Evolutionary conservation across 1,140 invertebrate species (phyloP), one percentile per base, ranked within the genome.

Genomic region (Ceratitis capitata): DNA sequence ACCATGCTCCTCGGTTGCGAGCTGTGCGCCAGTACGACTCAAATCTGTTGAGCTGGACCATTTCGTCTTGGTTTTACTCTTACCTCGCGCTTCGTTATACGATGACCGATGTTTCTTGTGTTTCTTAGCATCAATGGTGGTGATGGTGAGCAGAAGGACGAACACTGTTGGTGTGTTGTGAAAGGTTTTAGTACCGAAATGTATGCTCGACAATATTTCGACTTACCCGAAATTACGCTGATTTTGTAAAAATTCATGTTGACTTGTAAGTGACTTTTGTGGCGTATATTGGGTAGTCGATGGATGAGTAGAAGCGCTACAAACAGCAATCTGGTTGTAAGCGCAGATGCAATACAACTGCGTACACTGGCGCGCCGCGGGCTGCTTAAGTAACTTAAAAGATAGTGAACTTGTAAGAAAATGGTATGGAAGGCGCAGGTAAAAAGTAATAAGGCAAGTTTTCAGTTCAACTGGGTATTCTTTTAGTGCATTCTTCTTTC

Each of bases 1-100:
- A n/a, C 89, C 88, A 32, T 91, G 90, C 82, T 91, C 90, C 64
- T 91, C 90, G 29, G 88, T 91, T 47, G 90, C 88, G 3, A 91
- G 88, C 74, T 89, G 89, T 1, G 84, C 78, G 6, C 74, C 69
- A n/a, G 42, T 82, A 9, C 74, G 53, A 3, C 86, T 86, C 83
- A 89, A 51, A 32, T 91, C 87, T 3, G 90, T 87, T 1, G 90
- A 89, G 19, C 64, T 89, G 0, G 89, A 91, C 89, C 90, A 91
- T 84, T 91, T 91, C 0, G 90, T 91, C 86, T 91, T 91, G 42
- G 90, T 91, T 86, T 91, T 91, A 14, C 89, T 85, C 61, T 88
- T 89, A 4, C 87, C 69, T 0, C 87, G 86, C 45, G 45, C 84
- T 61, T 3, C 58, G 29, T 35, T 69, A 23, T 84, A 82, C 0